phyloP scores from a whole-genome alignment of 1,140 invertebrate species.

The Sycophila sp. region DNA sequence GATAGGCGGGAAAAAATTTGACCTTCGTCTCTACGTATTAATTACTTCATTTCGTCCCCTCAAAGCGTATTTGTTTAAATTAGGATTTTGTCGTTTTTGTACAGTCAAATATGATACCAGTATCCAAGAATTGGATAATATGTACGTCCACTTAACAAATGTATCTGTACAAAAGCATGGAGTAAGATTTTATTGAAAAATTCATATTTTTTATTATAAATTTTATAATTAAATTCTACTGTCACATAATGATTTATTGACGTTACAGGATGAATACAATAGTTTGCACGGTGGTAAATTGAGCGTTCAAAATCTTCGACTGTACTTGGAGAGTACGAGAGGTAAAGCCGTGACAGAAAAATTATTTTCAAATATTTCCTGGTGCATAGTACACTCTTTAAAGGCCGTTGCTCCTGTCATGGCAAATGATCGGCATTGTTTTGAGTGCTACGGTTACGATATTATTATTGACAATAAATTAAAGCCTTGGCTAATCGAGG shows the following conservation, averaged over 20 bases:
- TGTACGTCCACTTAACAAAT: slow-evolving; percentile 89
- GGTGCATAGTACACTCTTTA: slow-evolving; percentile 88
- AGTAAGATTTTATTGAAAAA: too few species aligned
- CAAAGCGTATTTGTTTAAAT: slow-evolving; percentile 78
- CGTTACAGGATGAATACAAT: slow-evolving; percentile 88
- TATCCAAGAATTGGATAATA: slow-evolving; percentile 81
- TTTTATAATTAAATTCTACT: not conserved
- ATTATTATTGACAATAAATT: slow-evolving; percentile 87
- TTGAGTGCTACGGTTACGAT: slow-evolving; percentile 88
- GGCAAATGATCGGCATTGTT: slow-evolving; percentile 82
- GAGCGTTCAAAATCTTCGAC: slow-evolving; percentile 88
- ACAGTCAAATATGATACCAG: slow-evolving; percentile 81
- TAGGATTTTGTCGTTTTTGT: slow-evolving; percentile 88
- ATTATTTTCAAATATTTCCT: slow-evolving; percentile 85
- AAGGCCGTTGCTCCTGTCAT: slow-evolving; percentile 82
- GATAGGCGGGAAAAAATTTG: slow-evolving; percentile 92
- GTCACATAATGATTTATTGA: slow-evolving; percentile 1
- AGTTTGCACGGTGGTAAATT: slow-evolving; percentile 94
- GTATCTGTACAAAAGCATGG: slow-evolving; percentile 90
- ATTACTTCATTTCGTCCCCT: slow-evolving; percentile 88
- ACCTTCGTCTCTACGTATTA: slow-evolving; percentile 84
- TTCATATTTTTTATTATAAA: too few species aligned
- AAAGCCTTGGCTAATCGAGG: slow-evolving; percentile 88
- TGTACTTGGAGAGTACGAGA: slow-evolving; percentile 90
- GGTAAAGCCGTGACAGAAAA: slow-evolving; percentile 88